Conservation (phyloP, 2,797 vertebrate species). For the Ctenosaura bakeri region DNA sequence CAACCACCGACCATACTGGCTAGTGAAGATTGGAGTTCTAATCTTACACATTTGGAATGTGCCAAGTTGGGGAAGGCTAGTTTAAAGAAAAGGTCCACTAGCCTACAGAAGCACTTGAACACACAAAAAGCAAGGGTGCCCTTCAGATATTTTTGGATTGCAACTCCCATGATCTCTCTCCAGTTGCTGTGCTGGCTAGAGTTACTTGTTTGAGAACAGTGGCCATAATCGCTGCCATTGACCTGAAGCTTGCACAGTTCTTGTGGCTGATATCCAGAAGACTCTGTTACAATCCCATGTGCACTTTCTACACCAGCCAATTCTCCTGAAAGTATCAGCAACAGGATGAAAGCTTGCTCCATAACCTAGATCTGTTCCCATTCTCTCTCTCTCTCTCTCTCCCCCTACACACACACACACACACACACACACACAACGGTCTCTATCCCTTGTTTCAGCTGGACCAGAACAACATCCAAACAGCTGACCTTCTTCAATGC, state of each 20-base stretch:
- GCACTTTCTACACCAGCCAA: neutral
- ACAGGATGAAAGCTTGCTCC: constrained; percentile 44
- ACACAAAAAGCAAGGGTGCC: neutral
- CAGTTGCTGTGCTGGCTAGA: too few species aligned
- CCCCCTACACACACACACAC: neutral
- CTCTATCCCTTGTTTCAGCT: constrained; percentile 34
- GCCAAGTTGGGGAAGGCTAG: neutral
- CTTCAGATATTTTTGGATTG: too few species aligned
- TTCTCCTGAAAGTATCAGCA: constrained; percentile 34
- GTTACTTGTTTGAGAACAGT: too few species aligned
- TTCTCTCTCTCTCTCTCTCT: constrained; percentile 22
- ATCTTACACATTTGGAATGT: neutral
- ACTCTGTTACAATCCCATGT: neutral
- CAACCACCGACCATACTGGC: neutral
- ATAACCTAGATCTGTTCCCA: constrained; percentile 41
- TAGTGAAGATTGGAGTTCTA: neutral
- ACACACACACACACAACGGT: constrained; percentile 26
- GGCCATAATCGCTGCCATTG: neutral
- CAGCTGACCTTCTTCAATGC: constrained; percentile 21
- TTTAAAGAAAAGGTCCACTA: neutral
- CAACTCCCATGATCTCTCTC: too few species aligned
- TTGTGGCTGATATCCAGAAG: neutral
- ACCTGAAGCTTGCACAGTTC: neutral
- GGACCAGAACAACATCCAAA: constrained; percentile 34
- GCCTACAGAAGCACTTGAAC: neutral